Base-by-base conservation (phyloP, 2,113 vertebrate genomes). In the Brachypodius melanocephalos region DNA sequence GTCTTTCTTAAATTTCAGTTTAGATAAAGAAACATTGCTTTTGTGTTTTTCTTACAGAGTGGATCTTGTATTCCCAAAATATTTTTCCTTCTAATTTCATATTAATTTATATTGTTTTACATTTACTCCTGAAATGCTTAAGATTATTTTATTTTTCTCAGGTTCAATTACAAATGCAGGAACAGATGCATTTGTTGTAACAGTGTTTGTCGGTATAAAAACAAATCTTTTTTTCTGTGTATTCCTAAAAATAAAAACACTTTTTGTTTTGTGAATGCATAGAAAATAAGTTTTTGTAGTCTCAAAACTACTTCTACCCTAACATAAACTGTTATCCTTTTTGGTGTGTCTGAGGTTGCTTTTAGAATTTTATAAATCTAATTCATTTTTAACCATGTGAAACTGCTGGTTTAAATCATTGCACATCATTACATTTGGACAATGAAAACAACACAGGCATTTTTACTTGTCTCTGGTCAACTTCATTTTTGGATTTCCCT, bases 331-430 rank as follows among this genome's bases (percentile, higher is more conserved):
- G 54, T 85, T 92, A 68, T 45, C 55, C 43, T 83, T 93, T 89
- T 59, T 18, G 51, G 49, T 65, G 65, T 73, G 81, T 71, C 48
- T 66, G 87, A 85, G 61, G 62, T 51, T 76, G 36, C 55, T 91
- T 90, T 52, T 16, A 59, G 74, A 88, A 84, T 88, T 94, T 69
- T 26, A 28, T 67, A 76, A 89, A 89, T 74, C 65, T 62, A 78
- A 94, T 94, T 89, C 31, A 54, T 82, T 97, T 96, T 93, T 75
- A 93, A 92, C 71, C 87, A 74, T 19, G 59, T 86, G 94, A 93
- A 97, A 88, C 90, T 93, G 87, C 90, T 95, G 95, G 90, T 96
- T 96, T 94, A 88, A 96, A 93, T 92, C 89, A 96, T 82, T 95
- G 90, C 90, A 86, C 83, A 67, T 95, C 91, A 85, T 85, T 96